These are phyloP conservation scores for Malurus leucopterus DNA, from an alignment of 2,797 vertebrate genomes.

Conservation along the genomic window DNA sequence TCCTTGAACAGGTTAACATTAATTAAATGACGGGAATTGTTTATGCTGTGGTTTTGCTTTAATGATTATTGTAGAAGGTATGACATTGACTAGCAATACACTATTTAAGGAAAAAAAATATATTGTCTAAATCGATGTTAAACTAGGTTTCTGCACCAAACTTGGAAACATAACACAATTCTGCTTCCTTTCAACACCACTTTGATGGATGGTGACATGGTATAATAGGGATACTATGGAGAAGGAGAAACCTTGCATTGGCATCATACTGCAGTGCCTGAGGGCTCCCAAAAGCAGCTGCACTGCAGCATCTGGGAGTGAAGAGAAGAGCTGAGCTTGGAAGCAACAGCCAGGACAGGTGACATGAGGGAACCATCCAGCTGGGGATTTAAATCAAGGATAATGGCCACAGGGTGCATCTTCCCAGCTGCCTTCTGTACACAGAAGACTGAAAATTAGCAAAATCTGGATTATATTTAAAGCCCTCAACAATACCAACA, in stretches of 20 bases:
- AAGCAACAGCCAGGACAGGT: neutral
- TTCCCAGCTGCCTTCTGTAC: neutral
- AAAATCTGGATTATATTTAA: no score
- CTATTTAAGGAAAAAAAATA: neutral
- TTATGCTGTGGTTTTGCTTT: neutral
- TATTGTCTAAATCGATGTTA: neutral
- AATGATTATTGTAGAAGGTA: neutral
- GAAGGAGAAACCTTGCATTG: neutral
- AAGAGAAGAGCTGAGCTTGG: neutral
- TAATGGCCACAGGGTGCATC: neutral
- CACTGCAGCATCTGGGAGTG: neutral
- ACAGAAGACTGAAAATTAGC: neutral
- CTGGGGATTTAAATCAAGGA: neutral
- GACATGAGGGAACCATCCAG: neutral
- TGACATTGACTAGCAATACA: neutral
- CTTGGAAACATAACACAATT: neutral
- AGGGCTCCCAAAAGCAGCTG: neutral
- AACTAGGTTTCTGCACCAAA: neutral
- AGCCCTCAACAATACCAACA: neutral
- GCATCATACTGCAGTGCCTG: neutral
- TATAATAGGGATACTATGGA: neutral
- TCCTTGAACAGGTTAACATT: neutral
- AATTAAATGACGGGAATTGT: neutral
- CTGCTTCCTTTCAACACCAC: neutral
- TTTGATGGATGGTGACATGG: neutral